Evolutionary conservation across 1,140 invertebrate genomes (phyloP).

Genomic region (Chrysopa pallens): DNA sequence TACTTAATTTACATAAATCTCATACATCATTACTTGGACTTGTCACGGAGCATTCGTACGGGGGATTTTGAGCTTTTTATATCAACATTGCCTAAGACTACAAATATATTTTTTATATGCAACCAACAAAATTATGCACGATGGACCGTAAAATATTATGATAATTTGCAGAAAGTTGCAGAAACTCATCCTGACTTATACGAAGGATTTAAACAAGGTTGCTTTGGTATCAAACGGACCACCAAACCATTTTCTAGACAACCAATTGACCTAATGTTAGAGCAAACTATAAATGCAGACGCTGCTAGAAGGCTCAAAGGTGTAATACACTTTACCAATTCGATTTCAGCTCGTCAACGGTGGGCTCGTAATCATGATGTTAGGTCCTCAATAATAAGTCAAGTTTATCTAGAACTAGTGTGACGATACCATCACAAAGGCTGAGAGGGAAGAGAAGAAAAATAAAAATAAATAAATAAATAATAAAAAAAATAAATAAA

Average conservation of each 20-base stretch:
- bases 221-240: constrained; percentile 12
- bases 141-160: constrained; percentile 8
- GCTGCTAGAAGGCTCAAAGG: constrained; percentile 14
- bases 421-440: no score
- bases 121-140: constrained; percentile 12
- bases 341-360: constrained; percentile 10
- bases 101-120: constrained; percentile 9
- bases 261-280: constrained; percentile 13
- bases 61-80: constrained; percentile 13
- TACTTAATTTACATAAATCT: constrained; percentile 16
- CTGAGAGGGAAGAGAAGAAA: no score
- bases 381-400: constrained; percentile 2
- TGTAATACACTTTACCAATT: constrained; percentile 8
- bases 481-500: no score
- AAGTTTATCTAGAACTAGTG: background rate
- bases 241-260: constrained; percentile 12
- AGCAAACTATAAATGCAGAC: constrained; percentile 18
- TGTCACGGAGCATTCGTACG: constrained; percentile 12
- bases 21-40: constrained; percentile 11
- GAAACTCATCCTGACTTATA: constrained; percentile 8
- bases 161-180: constrained; percentile 7
- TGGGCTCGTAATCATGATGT: constrained; percentile 7
- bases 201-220: constrained; percentile 9
- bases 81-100: constrained; percentile 5
- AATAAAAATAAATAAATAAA: no score